Base-by-base conservation (phyloP, 2,797 vertebrate genomes). In the Sitta carolinensis region DNA sequence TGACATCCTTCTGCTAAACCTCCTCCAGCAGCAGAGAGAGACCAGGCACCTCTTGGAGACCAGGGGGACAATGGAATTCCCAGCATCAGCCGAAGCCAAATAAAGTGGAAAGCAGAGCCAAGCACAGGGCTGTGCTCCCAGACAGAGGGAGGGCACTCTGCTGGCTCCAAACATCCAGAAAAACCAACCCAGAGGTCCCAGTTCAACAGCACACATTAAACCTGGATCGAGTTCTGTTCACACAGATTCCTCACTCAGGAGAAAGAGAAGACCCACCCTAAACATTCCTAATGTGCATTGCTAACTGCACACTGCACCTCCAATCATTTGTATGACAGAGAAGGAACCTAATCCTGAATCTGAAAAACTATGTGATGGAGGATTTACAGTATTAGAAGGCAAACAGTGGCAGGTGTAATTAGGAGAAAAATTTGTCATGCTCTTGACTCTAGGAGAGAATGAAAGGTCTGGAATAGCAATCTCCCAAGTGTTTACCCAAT, bases 361-460 rank as follows among this genome's bases (percentile, higher is more conserved):
- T 96, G 97, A 98, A 98, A 97, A 98, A 98, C 97, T 97, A 98
- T 98, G 97, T 97, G 97, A 97, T 97, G 97, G 98, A 98, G 98
- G 98, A 98, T 98, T 98, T 98, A 98, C 98, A 98, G 98, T 98
- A 98, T 98, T 98, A 98, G 98, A 98, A 98, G 98, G 98, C 98
- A 98, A 98, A 98, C 98, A 98, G 98, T 98, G 98, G 97, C 97
- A 98, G 97, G 98, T 98, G 98, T 98, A 99, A 99, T 99, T 98
- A 98, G 98, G 98, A 98, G 97, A 97, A 98, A 98, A 98, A 98
- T 98, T 98, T 98, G 98, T 98, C 98, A 98, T 98, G 98, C 98
- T 99, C 98, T 98, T 98, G 96, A 98, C 98, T 98, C 97, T 97
- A 95, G 97, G 97, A 98, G 98, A 97, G 98, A 98, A 98, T 97